Percentiles rank a stretch among this genome's conserved stretches.
phyloP scores from a whole-genome alignment of 2,113 vertebrate species.

The Lampris incognitus region DNA sequence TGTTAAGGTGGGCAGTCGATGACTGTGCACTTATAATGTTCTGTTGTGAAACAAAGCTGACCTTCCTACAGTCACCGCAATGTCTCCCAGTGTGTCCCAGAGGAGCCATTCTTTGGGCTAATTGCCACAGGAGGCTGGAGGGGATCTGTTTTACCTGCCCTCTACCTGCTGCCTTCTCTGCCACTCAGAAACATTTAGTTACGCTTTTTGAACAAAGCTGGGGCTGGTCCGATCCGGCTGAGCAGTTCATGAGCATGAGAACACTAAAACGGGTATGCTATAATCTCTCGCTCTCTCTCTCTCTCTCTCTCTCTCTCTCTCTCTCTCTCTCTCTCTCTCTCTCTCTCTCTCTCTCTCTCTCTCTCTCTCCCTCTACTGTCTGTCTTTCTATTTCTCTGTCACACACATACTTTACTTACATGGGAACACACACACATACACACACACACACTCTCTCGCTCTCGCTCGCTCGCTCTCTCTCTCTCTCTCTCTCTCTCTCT shows the following conservation, averaged over 20 bases:
- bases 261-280: too few species aligned
- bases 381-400: too few species aligned
- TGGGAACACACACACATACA: slow-evolving; percentile 20
- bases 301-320: too few species aligned
- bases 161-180: slow-evolving; percentile 72
- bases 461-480: not conserved
- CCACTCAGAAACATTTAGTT: slow-evolving; percentile 79
- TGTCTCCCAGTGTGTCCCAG: slow-evolving; percentile 85
- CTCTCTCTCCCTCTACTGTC: too few species aligned
- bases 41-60: slow-evolving; percentile 5
- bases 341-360: too few species aligned
- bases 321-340: too few species aligned
- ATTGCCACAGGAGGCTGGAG: slow-evolving; percentile 85
- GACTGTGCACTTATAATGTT: not conserved
- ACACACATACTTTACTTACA: too few species aligned
- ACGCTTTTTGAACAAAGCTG: slow-evolving; percentile 85
- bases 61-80: slow-evolving; percentile 75
- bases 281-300: too few species aligned
- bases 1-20: not conserved
- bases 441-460: not conserved
- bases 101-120: slow-evolving; percentile 85
- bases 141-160: slow-evolving; percentile 36
- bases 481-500: not conserved
- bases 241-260: too few species aligned
- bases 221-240: slow-evolving; percentile 48